phyloP scores from a whole-genome alignment of 64 coral and sea anemone genomes.

The Platygyra sinensis region DNA sequence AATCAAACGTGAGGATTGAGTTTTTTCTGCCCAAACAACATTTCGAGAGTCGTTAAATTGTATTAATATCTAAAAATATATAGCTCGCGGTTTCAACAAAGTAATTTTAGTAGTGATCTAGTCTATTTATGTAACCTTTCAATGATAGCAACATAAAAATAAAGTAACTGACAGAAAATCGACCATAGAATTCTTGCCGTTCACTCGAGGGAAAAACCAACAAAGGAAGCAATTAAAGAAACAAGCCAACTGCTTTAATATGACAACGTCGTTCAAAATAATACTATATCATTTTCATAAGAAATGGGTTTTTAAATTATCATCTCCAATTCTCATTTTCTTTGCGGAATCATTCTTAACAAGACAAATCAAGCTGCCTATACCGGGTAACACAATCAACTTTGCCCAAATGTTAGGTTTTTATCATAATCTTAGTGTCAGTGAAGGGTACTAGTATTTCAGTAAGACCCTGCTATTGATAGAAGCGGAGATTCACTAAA shows the following conservation, averaged over 20 bases:
- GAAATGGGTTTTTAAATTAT: not conserved
- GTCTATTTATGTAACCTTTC: not conserved
- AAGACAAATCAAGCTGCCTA: not conserved
- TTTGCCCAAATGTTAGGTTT: not conserved
- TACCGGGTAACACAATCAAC: not conserved
- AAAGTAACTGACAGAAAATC: not conserved
- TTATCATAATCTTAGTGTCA: not conserved
- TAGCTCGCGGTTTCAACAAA: no score
- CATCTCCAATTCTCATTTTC: not conserved
- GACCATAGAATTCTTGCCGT: not conserved
- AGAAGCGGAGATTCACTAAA: not conserved
- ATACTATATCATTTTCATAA: not conserved
- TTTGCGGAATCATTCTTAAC: not conserved
- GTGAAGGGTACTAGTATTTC: not conserved
- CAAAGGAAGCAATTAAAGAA: not conserved
- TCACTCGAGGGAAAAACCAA: not conserved
- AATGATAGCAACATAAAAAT: not conserved
- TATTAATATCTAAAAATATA: no score
- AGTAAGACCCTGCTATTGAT: not conserved
- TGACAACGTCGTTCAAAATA: not conserved
- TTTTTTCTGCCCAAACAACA: no score
- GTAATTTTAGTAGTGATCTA: no score
- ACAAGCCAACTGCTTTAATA: slow-evolving; percentile 3
- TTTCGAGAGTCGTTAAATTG: no score
- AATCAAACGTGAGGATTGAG: no score